phyloP scores from a whole-genome alignment of 2,888 invertebrate species.

The Conomelus anceps region DNA sequence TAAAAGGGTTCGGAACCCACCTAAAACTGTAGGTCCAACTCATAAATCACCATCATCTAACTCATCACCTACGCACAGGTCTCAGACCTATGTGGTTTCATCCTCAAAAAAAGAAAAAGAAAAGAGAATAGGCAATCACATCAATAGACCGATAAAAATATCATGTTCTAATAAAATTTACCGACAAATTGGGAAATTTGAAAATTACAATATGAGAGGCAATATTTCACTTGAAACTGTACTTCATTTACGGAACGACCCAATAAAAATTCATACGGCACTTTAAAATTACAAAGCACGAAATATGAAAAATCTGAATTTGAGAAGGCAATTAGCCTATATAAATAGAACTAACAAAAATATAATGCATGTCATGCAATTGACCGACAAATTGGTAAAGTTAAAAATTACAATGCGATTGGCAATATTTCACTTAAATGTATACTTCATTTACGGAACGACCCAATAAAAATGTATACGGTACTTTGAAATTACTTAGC shows the following conservation, averaged over 20 bases:
- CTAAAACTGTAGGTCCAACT: too few species aligned
- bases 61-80: too few species aligned
- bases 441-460: background rate
- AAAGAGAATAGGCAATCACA: too few species aligned
- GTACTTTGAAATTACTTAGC: background rate
- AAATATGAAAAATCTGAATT: background rate
- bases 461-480: background rate
- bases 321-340: too few species aligned
- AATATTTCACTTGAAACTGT: background rate
- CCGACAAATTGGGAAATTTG: background rate
- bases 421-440: background rate
- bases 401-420: background rate
- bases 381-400: background rate
- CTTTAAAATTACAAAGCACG: background rate
- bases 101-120: too few species aligned
- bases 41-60: too few species aligned
- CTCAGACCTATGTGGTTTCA: too few species aligned
- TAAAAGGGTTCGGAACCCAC: too few species aligned
- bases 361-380: too few species aligned
- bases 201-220: background rate
- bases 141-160: too few species aligned
- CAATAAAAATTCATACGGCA: background rate
- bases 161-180: too few species aligned
- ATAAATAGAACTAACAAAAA: too few species aligned
- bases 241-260: background rate